Base-by-base conservation (phyloP, 2,888 invertebrate genomes). In the Tribolium freemani region DNA sequence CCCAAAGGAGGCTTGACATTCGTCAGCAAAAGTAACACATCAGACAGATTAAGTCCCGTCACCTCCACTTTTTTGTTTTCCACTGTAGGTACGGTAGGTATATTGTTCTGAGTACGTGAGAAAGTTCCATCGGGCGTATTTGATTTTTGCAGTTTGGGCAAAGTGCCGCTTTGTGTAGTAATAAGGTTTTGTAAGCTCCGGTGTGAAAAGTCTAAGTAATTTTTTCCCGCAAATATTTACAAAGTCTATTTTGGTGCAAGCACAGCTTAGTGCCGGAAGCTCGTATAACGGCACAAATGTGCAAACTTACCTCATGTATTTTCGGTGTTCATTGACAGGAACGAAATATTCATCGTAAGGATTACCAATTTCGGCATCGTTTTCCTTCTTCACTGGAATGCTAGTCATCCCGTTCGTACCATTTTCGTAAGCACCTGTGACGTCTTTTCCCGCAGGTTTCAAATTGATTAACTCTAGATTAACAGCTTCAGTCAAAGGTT, bases 301-400 rank as follows among this genome's bases (percentile, higher is more conserved):
- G 44, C 31, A 6, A 10, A 66, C 88, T 87, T 84, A 94, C 94
- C 94, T 93, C 89, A 94, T 94, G 84, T 92, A 94, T 87, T 95
- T 95, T 84, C 92, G 91, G 86, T 94, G 94, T 83, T 94, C 93
- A 84, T 95, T 94, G 76, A 95, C 94, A 30, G 94, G 94, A 74
- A 95, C 94, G 85, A 94, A 94, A 86, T 94, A 94, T 82, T 94
- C 94, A 81, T 94, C 94, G 84, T 94, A 94, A 3, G 93, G 92
- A 84, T 93, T 93, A 38, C 90, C 89, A 16, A 91, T 88, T 77
- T 90, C 91, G 80, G 90, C 89, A 75, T 92, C 91, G 3, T 90
- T 90, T 70, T 91, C 91, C 83, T 91, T 92, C 85, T 92, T 93
- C 53, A 88, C 83, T 0, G 90, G 89, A 66, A 90, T 88, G 13